These are phyloP conservation scores for Brenthis daphne DNA, from an alignment of 2,888 invertebrate genomes.

Conservation along the genomic window DNA sequence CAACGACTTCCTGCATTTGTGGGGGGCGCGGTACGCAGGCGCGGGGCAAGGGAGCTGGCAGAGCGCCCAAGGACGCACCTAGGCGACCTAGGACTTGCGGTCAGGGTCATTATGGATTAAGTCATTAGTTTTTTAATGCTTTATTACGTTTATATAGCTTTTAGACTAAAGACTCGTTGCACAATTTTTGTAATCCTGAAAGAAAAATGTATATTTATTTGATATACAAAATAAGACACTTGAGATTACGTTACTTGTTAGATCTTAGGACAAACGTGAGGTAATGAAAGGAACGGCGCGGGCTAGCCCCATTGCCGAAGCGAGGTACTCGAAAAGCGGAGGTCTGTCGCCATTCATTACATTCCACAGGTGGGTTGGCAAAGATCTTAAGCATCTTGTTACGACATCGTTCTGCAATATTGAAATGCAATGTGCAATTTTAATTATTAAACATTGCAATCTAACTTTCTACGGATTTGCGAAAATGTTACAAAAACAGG, in stretches of 20 bases:
- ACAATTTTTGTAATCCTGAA: too few relatives aligned
- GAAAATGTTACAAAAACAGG: constrained; percentile 62
- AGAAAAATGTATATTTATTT: background rate
- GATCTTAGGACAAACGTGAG: background rate
- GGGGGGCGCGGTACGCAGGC: constrained; percentile 40
- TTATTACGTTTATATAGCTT: background rate
- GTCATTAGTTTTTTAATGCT: constrained; percentile 1
- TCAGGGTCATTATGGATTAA: constrained; percentile 61
- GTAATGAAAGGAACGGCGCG: constrained; percentile 29
- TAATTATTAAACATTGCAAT: constrained; percentile 32
- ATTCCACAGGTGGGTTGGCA: constrained; percentile 42
- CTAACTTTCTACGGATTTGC: constrained; percentile 71
- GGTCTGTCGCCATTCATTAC: constrained; percentile 38
- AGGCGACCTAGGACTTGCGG: constrained; percentile 68
- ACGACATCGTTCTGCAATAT: constrained; percentile 28
- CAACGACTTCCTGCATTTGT: constrained; percentile 58
- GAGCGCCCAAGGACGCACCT: constrained; percentile 68
- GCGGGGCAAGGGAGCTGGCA: constrained; percentile 55
- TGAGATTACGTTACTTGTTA: too few relatives aligned
- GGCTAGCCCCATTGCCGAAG: constrained; percentile 27
- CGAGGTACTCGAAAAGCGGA: constrained; percentile 34
- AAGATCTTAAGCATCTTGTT: constrained; percentile 34
- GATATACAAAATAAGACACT: background rate
- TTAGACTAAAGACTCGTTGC: too few relatives aligned
- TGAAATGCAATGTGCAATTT: constrained; percentile 26